Base-by-base conservation (phyloP, 2,888 invertebrate species). In the Drosophila mimica region DNA sequence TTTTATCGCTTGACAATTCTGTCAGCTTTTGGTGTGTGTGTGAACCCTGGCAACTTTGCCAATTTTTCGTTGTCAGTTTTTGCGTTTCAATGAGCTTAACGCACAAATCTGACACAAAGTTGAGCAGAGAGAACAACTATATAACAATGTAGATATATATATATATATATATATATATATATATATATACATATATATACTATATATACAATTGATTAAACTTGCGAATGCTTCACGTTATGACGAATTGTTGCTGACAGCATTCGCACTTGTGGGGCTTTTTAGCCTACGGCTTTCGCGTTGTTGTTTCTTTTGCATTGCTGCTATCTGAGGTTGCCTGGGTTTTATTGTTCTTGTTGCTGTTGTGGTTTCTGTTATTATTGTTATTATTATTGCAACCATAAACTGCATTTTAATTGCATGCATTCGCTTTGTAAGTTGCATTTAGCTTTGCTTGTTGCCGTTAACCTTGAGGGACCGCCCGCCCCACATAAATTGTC, bases 331-430 rank as follows among this genome's bases (percentile, higher is more conserved):
- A 69, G 77, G 70, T 77, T 77, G 75, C 61, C 60, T 77, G 76
- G 67, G 59, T 75, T 40, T 52, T 56, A 30, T 40, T 58, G 30
- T 48, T 65, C 48, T 68, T 74, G 30, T 54, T 64, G 36, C 34
- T 48, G 51, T 46, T 57, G 31, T 52, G 61, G 4, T 38, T 52
- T 30, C 66, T 76, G 30, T 53, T 64, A 46, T 62, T 72, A 20
- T 71, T 74, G 49, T 66, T 65, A 51, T 53, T 59, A 61, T 73
- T 77, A 51, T 64, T 30, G 64, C 70, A 54, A 59, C 76, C 73
- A 70, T 77, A 82, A 79, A 79, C 78, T 82, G 83, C 86, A 85
- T 74, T 85, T 88, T 90, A 87, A 90, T 88, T 90, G 78, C 80
- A 79, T 74, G 81, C 80, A 75, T 65, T 76, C 62, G 71, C 31